These are phyloP conservation scores for Dromaius novaehollandiae DNA, from an alignment of 2,113 vertebrate species.

Conservation along the genomic window DNA sequence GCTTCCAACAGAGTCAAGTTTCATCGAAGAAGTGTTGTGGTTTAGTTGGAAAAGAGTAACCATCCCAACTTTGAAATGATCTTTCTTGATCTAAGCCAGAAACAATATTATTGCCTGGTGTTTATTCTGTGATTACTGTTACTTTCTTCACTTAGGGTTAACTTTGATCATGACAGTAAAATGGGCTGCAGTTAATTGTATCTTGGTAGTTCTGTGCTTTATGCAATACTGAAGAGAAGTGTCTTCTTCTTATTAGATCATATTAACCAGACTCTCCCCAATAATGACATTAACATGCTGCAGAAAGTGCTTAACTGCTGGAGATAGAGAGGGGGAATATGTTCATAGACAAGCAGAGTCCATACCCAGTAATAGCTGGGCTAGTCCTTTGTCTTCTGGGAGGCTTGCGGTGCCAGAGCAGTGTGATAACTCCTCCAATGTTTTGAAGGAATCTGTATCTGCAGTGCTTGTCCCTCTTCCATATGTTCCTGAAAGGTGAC, in stretches of 20 bases:
- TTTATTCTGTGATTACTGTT: background rate
- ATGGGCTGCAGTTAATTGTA: background rate
- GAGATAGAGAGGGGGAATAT: background rate
- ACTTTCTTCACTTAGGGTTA: background rate
- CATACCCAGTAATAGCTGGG: background rate
- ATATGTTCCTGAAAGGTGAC: background rate
- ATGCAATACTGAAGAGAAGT: background rate
- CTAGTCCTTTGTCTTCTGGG: background rate
- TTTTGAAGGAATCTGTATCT: background rate
- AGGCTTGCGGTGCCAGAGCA: background rate
- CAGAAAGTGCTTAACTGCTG: background rate
- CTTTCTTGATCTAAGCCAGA: background rate
- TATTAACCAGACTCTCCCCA: background rate
- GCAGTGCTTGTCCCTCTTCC: background rate
- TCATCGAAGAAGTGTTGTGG: background rate
- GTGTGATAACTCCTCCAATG: background rate
- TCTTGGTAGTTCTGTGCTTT: background rate
- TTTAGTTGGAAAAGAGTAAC: background rate
- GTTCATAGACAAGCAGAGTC: background rate
- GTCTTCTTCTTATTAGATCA: background rate
- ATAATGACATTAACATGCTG: background rate
- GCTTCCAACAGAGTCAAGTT: background rate
- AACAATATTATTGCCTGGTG: background rate
- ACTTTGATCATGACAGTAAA: background rate
- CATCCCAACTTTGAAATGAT: background rate